phyloP scores from a whole-genome alignment of 2,797 vertebrate species.

The Mycteria americana region DNA sequence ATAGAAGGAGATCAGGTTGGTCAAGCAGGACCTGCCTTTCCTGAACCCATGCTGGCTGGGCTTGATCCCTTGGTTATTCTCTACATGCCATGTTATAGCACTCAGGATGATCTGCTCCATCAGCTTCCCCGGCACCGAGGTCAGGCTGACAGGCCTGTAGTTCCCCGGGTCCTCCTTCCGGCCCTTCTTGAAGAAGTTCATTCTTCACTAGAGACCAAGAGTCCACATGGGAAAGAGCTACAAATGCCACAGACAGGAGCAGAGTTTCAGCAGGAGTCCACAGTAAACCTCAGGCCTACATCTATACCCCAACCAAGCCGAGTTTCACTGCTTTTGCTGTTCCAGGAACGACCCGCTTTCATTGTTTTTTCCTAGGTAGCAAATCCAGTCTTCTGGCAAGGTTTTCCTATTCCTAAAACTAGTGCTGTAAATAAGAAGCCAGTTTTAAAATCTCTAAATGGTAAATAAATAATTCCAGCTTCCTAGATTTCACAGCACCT shows the following conservation, averaged over 20 bases:
- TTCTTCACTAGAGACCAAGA: neutral
- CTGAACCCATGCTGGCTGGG: too few relatives aligned
- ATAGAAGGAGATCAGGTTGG: too few relatives aligned
- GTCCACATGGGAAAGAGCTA: neutral
- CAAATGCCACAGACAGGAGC: neutral
- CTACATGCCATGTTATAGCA: too few relatives aligned
- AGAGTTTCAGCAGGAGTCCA: neutral
- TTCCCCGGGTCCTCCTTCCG: too few relatives aligned
- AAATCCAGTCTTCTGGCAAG: neutral
- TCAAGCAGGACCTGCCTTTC: too few relatives aligned
- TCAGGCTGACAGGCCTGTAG: too few relatives aligned
- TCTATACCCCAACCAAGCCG: accelerated
- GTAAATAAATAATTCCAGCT: neutral
- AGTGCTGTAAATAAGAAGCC: neutral
- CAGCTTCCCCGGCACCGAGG: too few relatives aligned
- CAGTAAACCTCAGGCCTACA: neutral
- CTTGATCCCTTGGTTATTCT: too few relatives aligned
- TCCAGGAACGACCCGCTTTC: neutral
- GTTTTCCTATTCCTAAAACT: neutral
- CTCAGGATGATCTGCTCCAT: too few relatives aligned
- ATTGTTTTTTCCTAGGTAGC: neutral
- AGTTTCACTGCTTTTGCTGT: neutral
- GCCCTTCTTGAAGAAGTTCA: too few relatives aligned
- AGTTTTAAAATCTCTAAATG: neutral
- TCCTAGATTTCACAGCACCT: neutral